Conservation (phyloP, 1,140 invertebrate genomes). For the Adoxophyes honmai region DNA sequence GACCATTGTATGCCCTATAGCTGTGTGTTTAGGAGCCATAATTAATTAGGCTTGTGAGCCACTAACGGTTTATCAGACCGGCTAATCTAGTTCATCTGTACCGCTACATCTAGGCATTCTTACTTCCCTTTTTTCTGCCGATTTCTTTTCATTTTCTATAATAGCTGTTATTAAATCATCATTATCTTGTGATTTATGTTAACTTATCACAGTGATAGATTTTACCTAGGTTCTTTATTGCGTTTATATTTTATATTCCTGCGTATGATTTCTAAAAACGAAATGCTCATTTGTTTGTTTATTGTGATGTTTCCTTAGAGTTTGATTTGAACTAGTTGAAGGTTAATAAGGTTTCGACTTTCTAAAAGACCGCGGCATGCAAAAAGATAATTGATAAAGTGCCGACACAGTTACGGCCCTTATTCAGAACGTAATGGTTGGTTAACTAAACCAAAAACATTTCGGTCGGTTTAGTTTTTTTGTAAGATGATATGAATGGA, state of each 20-base stretch:
- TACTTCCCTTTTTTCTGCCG: not conserved
- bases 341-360: conserved; percentile 4
- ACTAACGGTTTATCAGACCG: conserved; percentile 57
- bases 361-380: not conserved
- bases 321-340: not conserved
- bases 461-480: too few relatives aligned
- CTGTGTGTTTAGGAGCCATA: not conserved
- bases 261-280: too few relatives aligned
- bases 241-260: too few relatives aligned
- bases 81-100: conserved; percentile 63
- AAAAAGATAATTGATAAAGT: conserved; percentile 2
- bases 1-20: not conserved
- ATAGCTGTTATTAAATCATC: not conserved
- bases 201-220: not conserved
- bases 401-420: not conserved
- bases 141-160: conserved; percentile 14
- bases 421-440: not conserved
- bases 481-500: too few relatives aligned
- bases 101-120: conserved; percentile 42
- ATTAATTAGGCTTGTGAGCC: conserved; percentile 56
- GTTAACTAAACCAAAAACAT: not conserved
- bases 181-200: not conserved
- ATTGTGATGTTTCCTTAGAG: not conserved
- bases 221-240: too few relatives aligned
- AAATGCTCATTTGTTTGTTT: too few relatives aligned